A percentile compares a stretch with the other conserved stretches of the same genome.
These are phyloP conservation scores for Myiozetetes cayanensis DNA, from an alignment of 2,113 vertebrate species.

Conservation along the genomic window DNA sequence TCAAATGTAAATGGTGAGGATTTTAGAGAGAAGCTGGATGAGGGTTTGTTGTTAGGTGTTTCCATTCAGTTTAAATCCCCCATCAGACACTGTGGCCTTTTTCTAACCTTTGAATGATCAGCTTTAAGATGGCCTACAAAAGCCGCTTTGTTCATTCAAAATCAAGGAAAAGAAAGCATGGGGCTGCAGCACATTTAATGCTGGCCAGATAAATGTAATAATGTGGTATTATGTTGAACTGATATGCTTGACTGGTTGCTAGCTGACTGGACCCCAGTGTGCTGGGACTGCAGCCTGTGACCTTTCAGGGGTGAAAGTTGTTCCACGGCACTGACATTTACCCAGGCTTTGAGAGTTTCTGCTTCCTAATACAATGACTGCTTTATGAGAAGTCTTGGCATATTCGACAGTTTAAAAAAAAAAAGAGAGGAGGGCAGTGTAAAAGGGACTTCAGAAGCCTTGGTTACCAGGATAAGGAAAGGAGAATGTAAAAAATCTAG, in stretches of 20 bases:
- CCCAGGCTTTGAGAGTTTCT: constrained; percentile 46
- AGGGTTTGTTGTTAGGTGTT: not conserved
- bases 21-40: not conserved
- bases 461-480: not conserved
- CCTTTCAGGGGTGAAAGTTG: constrained; percentile 33
- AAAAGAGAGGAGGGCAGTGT: not conserved
- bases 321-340: constrained; percentile 13
- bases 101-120: not conserved
- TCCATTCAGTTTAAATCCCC: not conserved
- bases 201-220: constrained; percentile 38
- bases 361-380: not conserved
- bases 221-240: constrained; percentile 26
- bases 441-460: not conserved
- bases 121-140: not conserved
- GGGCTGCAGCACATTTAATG: not conserved
- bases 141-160: not conserved
- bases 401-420: not conserved
- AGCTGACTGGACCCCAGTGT: not conserved
- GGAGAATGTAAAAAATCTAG: not conserved
- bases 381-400: not conserved
- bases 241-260: not conserved
- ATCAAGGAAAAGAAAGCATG: constrained; percentile 15
- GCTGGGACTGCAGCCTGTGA: constrained; percentile 15
- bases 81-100: not conserved
- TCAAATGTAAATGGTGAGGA: not conserved